phyloP scores from a whole-genome alignment of 2,113 vertebrate species.

The human (Homo sapiens) region GRCh38 chr14:72200501-72201000 shows the following conservation, averaged over 20 bases:
- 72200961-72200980: not conserved
- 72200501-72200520: not conserved
- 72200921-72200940: not conserved
- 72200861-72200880: not conserved
- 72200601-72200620: not conserved
- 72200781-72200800: not conserved
- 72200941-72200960: not conserved
- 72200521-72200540: not conserved
- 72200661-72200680: not conserved
- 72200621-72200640: not conserved
- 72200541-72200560: not conserved
- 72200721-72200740: not conserved
- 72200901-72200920: not conserved
- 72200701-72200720: not conserved
- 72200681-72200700: not conserved
- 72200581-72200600: no score
- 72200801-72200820: not conserved
- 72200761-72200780: not conserved
- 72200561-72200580: not conserved
- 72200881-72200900: no score
- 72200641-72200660: accelerated
- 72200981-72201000: not conserved
- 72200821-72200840: not conserved
- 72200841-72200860: not conserved
- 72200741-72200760: not conserved